Base-by-base conservation (phyloP, 37 sponge, comb jelly and placozoan species). In the Lycopodina hypogea region DNA sequence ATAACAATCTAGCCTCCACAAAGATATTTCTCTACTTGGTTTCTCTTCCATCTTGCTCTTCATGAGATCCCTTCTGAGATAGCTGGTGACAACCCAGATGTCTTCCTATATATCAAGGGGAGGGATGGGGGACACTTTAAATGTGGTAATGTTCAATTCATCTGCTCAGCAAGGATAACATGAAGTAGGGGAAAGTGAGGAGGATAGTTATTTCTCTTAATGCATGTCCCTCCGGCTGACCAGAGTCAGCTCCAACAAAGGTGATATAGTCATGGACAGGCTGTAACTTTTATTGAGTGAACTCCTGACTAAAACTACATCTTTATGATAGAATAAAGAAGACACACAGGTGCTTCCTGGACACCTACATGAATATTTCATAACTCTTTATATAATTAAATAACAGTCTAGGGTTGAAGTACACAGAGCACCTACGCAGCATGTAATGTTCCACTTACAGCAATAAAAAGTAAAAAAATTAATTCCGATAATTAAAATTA, bases 61-160 rank as follows among this genome's bases (percentile, higher is more conserved):
- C 82, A 87, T 87, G 45, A 87, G 72, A 2, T 81, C 72, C 56
- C 76, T 71, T 30, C 81, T 67, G 88, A 87, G 3, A 87, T 82
- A 36, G 69, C 33, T 23, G 88, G 82, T 21, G 76, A 57, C 11
- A 41, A 65, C 66, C 12, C 66, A 3, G 66, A 33, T 34, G 66
- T 65, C 30, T 65, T 65, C 66, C 66, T 28, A 23, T 53, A 15
- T 1, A 72, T 11, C 28, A 39, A 4, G 17, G 64, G n/a, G n/a
- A n/a, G n/a, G n/a, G n/a, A n/a, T n/a, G n/a, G n/a, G n/a, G n/a
- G n/a, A n/a, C n/a, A n/a, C 8, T 24, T 61, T n/a, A n/a, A n/a
- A n/a, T n/a, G n/a, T n/a, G n/a, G n/a, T n/a, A n/a, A n/a, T n/a
- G n/a, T n/a, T n/a, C 42, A 29, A 19, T 38, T 56, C 45, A 26